These are phyloP conservation scores for Denticeps clupeoides DNA, from an alignment of 2,797 vertebrate genomes.

Conservation along the genomic window DNA sequence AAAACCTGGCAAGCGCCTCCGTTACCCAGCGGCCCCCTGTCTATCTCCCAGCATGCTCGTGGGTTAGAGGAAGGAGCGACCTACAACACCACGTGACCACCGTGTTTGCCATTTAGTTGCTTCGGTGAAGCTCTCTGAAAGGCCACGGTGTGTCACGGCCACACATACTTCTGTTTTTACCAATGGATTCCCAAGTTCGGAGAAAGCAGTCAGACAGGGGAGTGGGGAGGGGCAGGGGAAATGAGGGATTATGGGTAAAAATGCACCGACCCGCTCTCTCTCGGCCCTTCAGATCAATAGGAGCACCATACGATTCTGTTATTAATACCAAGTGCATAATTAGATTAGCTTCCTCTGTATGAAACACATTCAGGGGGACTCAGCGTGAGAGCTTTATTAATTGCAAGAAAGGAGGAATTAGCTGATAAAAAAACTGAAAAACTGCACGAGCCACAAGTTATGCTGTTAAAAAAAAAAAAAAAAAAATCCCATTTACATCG, in stretches of 20 bases:
- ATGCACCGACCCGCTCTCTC: slow-evolving; percentile 29
- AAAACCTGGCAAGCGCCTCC: slow-evolving; percentile 31
- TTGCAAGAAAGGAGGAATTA: slow-evolving; percentile 72
- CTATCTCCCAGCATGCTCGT: slow-evolving; percentile 25
- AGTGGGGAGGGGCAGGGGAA: slow-evolving; percentile 9
- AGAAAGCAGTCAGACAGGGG: slow-evolving; percentile 19
- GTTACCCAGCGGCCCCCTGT: slow-evolving; percentile 28
- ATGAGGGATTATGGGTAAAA: slow-evolving; percentile 38
- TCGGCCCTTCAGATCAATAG: slow-evolving; percentile 37
- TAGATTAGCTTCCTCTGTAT: slow-evolving; percentile 72
- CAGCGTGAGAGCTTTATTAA: slow-evolving; percentile 73
- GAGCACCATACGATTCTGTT: slow-evolving; percentile 45
- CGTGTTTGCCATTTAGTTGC: slow-evolving; percentile 13
- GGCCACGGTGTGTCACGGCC: slow-evolving; percentile 13
- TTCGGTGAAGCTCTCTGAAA: too few species aligned
- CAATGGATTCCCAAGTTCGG: too few species aligned
- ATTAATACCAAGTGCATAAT: slow-evolving; percentile 68
- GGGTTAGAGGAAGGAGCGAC: slow-evolving; percentile 45
- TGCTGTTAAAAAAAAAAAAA: slow-evolving; percentile 43
- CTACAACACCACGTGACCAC: slow-evolving; percentile 32
- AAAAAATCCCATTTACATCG: slow-evolving; percentile 64
- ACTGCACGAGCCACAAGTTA: slow-evolving; percentile 60
- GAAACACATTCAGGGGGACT: slow-evolving; percentile 70
- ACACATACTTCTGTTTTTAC: too few species aligned
- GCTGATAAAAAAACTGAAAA: slow-evolving; percentile 74